Evolutionary conservation across 2,113 vertebrate species (phyloP).

Genomic region (Dasypus novemcinctus): DNA sequence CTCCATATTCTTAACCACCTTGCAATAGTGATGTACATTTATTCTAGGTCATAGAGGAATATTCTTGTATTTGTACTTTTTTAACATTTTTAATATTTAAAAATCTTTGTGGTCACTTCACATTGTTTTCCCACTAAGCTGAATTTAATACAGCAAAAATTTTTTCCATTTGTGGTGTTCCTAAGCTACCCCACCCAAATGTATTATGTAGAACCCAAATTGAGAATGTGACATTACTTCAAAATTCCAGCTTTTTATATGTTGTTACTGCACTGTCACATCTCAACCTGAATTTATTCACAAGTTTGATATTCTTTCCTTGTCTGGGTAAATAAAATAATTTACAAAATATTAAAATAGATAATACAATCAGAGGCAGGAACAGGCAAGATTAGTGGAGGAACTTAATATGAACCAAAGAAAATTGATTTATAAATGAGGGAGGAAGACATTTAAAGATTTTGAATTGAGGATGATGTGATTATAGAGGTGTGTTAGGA

Average conservation of each 20-base stretch:
- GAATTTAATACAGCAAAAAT: neutral
- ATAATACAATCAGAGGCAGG: neutral
- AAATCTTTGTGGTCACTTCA: neutral
- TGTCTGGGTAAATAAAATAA: neutral
- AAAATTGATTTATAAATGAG: neutral
- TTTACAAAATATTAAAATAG: neutral
- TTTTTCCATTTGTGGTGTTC: neutral
- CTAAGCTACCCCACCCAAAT: neutral
- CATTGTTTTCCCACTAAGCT: neutral
- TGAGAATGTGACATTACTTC: neutral
- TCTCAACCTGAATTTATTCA: neutral
- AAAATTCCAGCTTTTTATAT: neutral
- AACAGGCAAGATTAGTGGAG: neutral
- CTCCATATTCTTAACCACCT: too few species aligned
- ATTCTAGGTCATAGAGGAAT: too few species aligned
- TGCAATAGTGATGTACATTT: too few species aligned
- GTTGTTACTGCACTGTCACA: neutral
- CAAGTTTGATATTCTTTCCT: neutral
- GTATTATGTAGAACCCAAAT: neutral
- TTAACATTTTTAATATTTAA: neutral
- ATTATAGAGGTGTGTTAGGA: neutral
- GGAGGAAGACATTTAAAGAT: neutral
- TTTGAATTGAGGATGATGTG: neutral
- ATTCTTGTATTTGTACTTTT: too few species aligned
- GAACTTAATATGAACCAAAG: neutral